Evolutionary conservation across 2,113 vertebrate species (phyloP).

Genomic region (Cnemophilus loriae): DNA sequence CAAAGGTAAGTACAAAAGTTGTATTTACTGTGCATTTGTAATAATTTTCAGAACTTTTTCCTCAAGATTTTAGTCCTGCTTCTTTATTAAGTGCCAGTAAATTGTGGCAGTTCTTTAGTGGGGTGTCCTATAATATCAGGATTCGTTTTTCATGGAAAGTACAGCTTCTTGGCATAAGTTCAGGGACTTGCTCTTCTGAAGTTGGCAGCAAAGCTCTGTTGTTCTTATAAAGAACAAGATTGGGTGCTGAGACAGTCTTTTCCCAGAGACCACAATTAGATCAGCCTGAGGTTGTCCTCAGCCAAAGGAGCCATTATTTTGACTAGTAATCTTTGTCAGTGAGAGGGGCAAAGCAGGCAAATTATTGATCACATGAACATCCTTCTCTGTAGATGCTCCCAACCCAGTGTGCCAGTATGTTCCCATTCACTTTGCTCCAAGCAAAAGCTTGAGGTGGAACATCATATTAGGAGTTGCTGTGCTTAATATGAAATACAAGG

Average conservation of each 20-base stretch:
- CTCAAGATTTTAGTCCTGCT: not conserved
- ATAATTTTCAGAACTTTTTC: not conserved
- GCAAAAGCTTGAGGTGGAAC: not conserved
- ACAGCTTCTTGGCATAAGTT: not conserved
- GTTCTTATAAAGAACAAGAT: not conserved
- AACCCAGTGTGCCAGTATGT: not conserved
- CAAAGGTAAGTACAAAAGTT: slow-evolving; percentile 78
- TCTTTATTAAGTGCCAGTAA: not conserved
- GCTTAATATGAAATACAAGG: not conserved
- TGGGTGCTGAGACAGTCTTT: slow-evolving; percentile 22
- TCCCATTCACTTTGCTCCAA: not conserved
- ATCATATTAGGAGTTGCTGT: not conserved
- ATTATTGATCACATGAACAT: not conserved
- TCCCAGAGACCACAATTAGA: slow-evolving; percentile 28
- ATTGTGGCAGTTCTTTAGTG: not conserved
- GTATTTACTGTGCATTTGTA: not conserved
- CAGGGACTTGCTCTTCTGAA: not conserved
- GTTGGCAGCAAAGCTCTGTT: not conserved
- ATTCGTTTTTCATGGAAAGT: slow-evolving; percentile 33
- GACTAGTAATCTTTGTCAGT: not conserved
- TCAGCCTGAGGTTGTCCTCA: not conserved
- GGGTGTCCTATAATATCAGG: not conserved
- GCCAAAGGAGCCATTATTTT: not conserved
- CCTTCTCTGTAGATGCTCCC: not conserved
- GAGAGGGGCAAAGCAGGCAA: not conserved